A percentile compares a stretch with the other conserved stretches of the same genome.
These are phyloP conservation scores for Dicranocentrus wangi DNA, from an alignment of 2,888 invertebrate genomes.

Conservation along the genomic window DNA sequence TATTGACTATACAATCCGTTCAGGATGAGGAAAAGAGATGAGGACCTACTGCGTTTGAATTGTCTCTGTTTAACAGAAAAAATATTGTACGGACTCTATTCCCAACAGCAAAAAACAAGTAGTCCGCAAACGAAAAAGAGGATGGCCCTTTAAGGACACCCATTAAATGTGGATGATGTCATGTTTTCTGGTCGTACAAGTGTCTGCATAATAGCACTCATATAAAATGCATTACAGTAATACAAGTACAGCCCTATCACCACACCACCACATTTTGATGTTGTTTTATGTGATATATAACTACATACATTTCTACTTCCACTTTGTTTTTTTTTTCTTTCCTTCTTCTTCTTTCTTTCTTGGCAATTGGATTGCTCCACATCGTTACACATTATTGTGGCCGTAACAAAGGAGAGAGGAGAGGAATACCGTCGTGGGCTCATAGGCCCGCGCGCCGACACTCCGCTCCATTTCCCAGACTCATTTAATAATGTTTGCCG, in stretches of 20 bases:
- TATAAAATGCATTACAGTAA: no score
- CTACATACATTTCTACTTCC: neutral
- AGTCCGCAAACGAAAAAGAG: no score
- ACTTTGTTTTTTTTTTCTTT: constrained; percentile 17
- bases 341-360: constrained; percentile 10
- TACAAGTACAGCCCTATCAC: neutral
- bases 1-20: no score
- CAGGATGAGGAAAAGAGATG: no score
- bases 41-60: no score
- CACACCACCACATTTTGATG: neutral
- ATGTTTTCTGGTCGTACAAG: constrained; percentile 8
- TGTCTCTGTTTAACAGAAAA: no score
- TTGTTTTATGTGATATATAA: neutral
- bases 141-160: constrained; percentile 19
- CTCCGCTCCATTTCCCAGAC: neutral
- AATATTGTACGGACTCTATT: no score
- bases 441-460: no score
- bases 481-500: constrained; percentile 10
- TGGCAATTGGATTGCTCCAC: neutral
- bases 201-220: constrained; percentile 15
- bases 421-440: no score
- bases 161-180: constrained; percentile 11
- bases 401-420: neutral
- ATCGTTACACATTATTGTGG: constrained; percentile 15
- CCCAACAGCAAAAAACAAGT: no score